These are phyloP conservation scores for Steromphala cineraria DNA, from an alignment of 2,888 invertebrate species.

Conservation along the genomic window DNA sequence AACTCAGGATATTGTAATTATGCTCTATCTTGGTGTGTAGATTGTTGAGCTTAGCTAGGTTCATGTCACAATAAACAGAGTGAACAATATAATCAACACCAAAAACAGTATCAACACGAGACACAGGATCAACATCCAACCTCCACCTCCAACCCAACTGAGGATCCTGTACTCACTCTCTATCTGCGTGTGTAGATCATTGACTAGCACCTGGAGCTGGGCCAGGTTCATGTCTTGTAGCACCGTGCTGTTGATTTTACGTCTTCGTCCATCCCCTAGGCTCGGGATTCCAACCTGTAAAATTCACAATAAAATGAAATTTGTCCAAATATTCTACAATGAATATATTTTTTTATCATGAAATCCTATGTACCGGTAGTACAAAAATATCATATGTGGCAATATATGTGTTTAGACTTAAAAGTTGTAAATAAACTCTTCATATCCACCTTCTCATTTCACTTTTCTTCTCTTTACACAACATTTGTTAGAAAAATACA, in stretches of 20 bases:
- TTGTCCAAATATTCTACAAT: not conserved
- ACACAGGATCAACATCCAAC: too few species aligned
- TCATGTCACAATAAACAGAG: too few species aligned
- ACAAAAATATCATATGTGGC: not conserved
- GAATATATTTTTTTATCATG: not conserved
- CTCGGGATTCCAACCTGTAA: conserved; percentile 86
- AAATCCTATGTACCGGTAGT: not conserved
- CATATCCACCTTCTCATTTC: not conserved
- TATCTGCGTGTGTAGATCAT: conserved; percentile 94
- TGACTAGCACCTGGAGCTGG: conserved; percentile 94
- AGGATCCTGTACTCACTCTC: conserved; percentile 79
- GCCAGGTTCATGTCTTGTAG: conserved; percentile 95
- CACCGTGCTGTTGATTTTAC: conserved; percentile 85
- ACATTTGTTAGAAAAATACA: too few species aligned
- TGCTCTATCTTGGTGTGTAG: too few species aligned
- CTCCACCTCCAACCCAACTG: too few species aligned
- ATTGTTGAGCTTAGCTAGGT: too few species aligned
- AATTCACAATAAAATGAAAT: too few species aligned
- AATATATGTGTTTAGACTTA: not conserved
- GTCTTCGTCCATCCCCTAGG: conserved; percentile 81
- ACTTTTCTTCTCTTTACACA: too few species aligned
- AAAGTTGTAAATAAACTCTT: too few species aligned
- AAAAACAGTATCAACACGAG: too few species aligned
- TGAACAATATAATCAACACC: too few species aligned
- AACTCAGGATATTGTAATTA: too few species aligned